phyloP scores from a whole-genome alignment of 2,797 vertebrate species.

The Schizothorax lantsangensis region DNA sequence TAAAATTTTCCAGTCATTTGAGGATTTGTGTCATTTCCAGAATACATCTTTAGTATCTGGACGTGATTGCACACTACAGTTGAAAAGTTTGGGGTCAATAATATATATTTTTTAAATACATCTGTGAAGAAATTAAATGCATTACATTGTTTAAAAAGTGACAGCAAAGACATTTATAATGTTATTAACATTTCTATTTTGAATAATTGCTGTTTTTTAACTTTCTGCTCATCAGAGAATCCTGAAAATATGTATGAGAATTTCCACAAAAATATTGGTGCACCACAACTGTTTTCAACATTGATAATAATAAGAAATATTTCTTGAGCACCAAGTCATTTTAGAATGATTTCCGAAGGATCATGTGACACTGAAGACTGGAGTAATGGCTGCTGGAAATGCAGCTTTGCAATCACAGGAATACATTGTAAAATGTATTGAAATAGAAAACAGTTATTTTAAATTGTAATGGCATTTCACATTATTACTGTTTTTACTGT shows the following conservation, averaged over 20 bases:
- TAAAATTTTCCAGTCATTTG: not conserved
- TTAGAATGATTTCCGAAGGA: not conserved
- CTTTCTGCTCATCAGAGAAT: not conserved
- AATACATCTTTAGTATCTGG: not conserved
- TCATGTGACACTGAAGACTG: not conserved
- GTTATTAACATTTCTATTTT: not conserved
- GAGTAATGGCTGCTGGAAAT: not conserved
- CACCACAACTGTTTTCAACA: not conserved
- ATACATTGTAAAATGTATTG: not conserved
- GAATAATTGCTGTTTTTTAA: not conserved
- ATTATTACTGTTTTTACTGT: not conserved
- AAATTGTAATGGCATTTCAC: not conserved
- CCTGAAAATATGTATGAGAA: not conserved
- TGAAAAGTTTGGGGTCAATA: not conserved
- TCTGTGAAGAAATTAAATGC: not conserved
- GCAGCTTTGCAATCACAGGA: not conserved
- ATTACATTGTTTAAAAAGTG: not conserved
- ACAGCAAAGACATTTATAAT: not conserved
- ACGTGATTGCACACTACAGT: not conserved
- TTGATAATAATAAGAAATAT: not conserved
- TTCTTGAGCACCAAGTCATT: not conserved
- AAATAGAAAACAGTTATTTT: not conserved
- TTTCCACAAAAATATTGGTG: not conserved
- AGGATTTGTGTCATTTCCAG: not conserved
- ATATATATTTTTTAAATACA: not conserved